phyloP scores from a whole-genome alignment of 2,888 invertebrate species.

The Tetropium fuscum region DNA sequence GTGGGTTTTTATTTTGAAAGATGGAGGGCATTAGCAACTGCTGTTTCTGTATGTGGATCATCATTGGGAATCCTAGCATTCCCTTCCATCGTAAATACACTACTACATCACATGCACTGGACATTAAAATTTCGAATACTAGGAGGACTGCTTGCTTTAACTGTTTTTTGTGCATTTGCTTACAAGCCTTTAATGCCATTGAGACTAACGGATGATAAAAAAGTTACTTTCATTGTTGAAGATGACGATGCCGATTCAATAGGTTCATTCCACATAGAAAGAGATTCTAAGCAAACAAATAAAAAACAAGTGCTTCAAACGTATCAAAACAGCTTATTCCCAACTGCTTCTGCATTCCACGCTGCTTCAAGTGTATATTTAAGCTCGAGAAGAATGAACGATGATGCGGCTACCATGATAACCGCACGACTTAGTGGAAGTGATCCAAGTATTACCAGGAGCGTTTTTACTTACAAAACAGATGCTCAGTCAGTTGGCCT shows the following conservation, averaged over 20 bases:
- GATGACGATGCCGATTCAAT: slow-evolving; percentile 31
- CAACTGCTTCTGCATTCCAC: slow-evolving; percentile 38
- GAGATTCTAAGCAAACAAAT: not conserved
- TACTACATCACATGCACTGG: slow-evolving; percentile 71
- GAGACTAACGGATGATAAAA: slow-evolving; percentile 18
- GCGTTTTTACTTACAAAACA: slow-evolving; percentile 3
- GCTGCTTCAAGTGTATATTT: slow-evolving; percentile 3
- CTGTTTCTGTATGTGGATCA: slow-evolving; percentile 79
- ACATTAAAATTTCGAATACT: slow-evolving; percentile 68
- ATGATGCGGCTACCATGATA: slow-evolving; percentile 12
- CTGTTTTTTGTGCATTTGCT: slow-evolving; percentile 44
- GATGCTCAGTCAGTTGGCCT: slow-evolving; percentile 23
- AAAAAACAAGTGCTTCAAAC: slow-evolving; percentile 33
- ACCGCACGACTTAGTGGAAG: slow-evolving; percentile 1
- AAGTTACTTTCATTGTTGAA: not conserved
- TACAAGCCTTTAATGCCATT: slow-evolving; percentile 54
- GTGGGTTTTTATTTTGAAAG: slow-evolving; percentile 83
- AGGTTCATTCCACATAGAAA: slow-evolving; percentile 30
- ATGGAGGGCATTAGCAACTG: slow-evolving; percentile 79
- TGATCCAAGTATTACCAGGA: slow-evolving; percentile 17
- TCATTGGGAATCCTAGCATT: slow-evolving; percentile 72
- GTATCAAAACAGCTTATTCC: slow-evolving; percentile 43
- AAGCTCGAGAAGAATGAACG: not conserved
- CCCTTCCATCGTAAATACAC: slow-evolving; percentile 68
- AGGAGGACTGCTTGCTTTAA: slow-evolving; percentile 57